These are phyloP conservation scores for Ptilorrhoa leucosticta DNA, from an alignment of 2,113 vertebrate genomes.

Conservation along the genomic window DNA sequence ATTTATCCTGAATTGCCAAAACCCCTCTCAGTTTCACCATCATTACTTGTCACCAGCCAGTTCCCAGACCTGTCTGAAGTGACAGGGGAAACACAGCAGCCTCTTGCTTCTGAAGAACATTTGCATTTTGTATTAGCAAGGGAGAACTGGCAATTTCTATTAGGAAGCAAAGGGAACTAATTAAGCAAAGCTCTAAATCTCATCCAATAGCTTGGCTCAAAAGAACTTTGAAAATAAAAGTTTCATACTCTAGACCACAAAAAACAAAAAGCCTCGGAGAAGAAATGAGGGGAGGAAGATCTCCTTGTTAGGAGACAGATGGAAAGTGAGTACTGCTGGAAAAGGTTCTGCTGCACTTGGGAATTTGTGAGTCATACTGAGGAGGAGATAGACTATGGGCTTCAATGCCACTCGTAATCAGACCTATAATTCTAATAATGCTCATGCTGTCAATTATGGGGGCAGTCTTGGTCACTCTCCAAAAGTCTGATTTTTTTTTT, in stretches of 20 bases:
- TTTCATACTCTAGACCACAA: not conserved
- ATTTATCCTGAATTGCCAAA: not conserved
- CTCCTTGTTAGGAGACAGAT: not conserved
- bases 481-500: not conserved
- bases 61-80: not conserved
- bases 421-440: not conserved
- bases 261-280: not conserved
- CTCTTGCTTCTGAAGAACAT: not conserved
- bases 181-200: not conserved
- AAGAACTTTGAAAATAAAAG: not conserved
- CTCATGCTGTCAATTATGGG: not conserved
- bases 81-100: not conserved
- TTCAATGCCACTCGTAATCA: not conserved
- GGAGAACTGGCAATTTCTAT: not conserved
- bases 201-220: not conserved
- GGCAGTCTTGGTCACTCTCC: not conserved
- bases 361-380: conserved; percentile 3
- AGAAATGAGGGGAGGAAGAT: not conserved
- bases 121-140: conserved; percentile 6
- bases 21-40: not conserved
- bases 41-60: not conserved
- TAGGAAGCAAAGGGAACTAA: not conserved
- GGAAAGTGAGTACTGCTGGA: not conserved
- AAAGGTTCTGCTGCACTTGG: not conserved
- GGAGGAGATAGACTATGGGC: not conserved